phyloP scores from a whole-genome alignment of 2,797 vertebrate genomes.

The Caiman crocodilus region DNA sequence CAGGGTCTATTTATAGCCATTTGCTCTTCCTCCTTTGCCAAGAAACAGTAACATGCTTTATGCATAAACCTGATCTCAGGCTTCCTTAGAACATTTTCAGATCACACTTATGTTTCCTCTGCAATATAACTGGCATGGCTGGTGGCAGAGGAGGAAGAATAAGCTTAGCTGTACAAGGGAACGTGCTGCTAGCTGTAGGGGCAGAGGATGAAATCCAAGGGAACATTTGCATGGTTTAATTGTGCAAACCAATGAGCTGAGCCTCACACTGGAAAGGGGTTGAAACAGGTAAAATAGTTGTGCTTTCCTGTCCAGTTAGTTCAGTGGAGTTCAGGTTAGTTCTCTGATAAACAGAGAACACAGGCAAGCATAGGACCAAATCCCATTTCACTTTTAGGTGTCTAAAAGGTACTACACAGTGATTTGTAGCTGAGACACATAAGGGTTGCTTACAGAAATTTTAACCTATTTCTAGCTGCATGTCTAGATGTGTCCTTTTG shows the following conservation, averaged over 20 bases:
- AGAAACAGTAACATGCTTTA: background rate
- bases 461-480: no score
- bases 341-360: no score
- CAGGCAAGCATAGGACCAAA: no score
- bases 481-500: no score
- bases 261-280: background rate
- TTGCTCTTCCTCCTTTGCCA: background rate
- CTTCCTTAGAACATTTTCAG: background rate
- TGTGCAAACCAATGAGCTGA: background rate
- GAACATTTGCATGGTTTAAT: accelerated
- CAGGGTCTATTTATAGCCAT: accelerated
- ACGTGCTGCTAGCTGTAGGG: background rate
- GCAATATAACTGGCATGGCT: background rate
- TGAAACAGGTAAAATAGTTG: background rate
- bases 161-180: accelerated
- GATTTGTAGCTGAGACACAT: no score
- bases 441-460: no score
- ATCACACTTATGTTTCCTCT: background rate
- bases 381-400: no score
- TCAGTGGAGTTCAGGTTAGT: no score
- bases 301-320: background rate
- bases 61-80: background rate
- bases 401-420: no score
- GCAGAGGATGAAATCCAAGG: background rate
- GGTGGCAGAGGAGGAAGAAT: background rate